phyloP scores from a whole-genome alignment of 2,888 invertebrate genomes.

The Sepiola atlantica region DNA sequence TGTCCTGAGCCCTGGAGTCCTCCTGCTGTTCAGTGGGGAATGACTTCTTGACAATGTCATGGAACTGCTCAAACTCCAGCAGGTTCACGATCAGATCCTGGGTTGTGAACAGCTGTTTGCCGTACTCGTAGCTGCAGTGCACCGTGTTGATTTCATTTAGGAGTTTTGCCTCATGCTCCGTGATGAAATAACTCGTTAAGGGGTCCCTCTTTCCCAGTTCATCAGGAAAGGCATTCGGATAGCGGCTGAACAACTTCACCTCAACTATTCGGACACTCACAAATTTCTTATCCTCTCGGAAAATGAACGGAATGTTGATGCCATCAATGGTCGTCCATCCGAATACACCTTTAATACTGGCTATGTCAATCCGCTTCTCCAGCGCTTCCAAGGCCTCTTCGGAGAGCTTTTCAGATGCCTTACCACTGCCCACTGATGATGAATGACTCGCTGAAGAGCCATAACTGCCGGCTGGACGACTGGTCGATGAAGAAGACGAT shows the following conservation, averaged over 20 bases:
- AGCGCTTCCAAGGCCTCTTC: not conserved
- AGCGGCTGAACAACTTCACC: slow-evolving; percentile 81
- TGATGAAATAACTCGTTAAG: slow-evolving; percentile 93
- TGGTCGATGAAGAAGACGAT: not conserved
- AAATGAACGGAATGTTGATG: slow-evolving; percentile 85
- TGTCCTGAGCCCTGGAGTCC: slow-evolving; percentile 42
- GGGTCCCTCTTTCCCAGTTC: slow-evolving; percentile 91
- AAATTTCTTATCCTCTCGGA: slow-evolving; percentile 87
- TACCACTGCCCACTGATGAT: not conserved
- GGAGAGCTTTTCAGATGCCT: slow-evolving; percentile 37
- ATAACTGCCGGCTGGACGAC: slow-evolving; percentile 1
- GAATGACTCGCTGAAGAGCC: slow-evolving; percentile 9
- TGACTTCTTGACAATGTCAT: slow-evolving; percentile 82
- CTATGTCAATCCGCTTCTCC: slow-evolving; percentile 70
- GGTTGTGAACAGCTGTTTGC: slow-evolving; percentile 88
- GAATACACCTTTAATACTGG: slow-evolving; percentile 80
- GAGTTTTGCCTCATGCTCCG: slow-evolving; percentile 90
- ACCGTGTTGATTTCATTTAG: slow-evolving; percentile 93
- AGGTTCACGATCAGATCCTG: slow-evolving; percentile 92
- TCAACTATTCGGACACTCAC: slow-evolving; percentile 96
- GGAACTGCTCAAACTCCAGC: slow-evolving; percentile 89
- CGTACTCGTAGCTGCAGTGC: slow-evolving; percentile 93
- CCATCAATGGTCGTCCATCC: slow-evolving; percentile 92
- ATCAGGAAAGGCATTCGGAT: slow-evolving; percentile 79
- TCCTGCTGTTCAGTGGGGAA: slow-evolving; percentile 74